A percentile compares a stretch with the other conserved stretches of the same genome.
phyloP scores from a whole-genome alignment of 2,113 vertebrate genomes.

The Oophaga pumilio region DNA sequence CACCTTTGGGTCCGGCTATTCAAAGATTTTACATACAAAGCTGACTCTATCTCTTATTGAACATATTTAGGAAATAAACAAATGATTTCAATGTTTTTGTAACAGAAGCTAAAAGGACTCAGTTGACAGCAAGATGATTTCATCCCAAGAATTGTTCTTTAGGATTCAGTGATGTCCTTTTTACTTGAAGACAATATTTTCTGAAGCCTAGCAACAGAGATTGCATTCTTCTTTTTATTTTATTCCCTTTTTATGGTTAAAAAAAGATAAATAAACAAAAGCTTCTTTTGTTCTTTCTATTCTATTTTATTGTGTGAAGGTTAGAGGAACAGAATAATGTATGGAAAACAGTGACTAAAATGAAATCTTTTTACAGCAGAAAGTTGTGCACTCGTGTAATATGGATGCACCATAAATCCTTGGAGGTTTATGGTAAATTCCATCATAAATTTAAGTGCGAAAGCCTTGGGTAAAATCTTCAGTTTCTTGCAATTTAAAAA shows the following conservation, averaged over 20 bases:
- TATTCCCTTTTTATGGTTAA: background rate
- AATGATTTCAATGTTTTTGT: slow-evolving; percentile 5
- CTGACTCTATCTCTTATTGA: background rate
- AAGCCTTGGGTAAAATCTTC: background rate
- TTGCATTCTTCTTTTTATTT: slow-evolving; percentile 33
- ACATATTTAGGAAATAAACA: background rate
- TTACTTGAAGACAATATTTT: slow-evolving; percentile 45
- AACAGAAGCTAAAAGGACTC: slow-evolving; percentile 15
- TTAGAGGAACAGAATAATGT: slow-evolving; percentile 28
- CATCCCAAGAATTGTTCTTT: slow-evolving; percentile 41
- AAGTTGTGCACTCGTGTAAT: background rate
- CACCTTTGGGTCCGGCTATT: background rate
- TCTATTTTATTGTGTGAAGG: slow-evolving; percentile 47
- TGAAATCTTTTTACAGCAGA: background rate
- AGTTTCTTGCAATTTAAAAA: background rate
- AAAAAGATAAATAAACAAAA: slow-evolving; percentile 23
- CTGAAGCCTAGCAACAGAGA: slow-evolving; percentile 45
- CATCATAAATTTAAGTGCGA: background rate
- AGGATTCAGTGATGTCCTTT: slow-evolving; percentile 20
- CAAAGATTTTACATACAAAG: background rate
- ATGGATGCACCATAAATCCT: slow-evolving; percentile 30
- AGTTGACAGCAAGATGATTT: slow-evolving; percentile 48
- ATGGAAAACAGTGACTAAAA: slow-evolving; percentile 10
- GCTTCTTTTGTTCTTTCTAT: slow-evolving; percentile 14
- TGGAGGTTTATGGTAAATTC: slow-evolving; percentile 16